phyloP scores from a whole-genome alignment of 37 sponge, comb jelly and placozoan genomes.

The Beroe forskalii region DNA sequence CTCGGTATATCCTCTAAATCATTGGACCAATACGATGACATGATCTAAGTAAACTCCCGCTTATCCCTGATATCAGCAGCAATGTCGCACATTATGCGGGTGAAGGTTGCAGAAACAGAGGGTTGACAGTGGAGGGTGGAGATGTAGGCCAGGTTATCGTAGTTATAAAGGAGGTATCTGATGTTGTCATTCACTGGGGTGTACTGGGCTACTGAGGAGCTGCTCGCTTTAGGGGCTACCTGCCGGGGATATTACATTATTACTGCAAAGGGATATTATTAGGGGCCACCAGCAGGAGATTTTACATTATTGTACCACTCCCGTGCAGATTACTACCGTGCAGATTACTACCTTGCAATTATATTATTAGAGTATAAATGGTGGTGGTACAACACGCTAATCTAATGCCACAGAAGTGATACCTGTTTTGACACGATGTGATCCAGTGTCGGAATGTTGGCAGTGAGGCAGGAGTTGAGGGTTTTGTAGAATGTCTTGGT shows the following conservation, averaged over 20 bases:
- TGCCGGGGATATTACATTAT: too few relatives aligned
- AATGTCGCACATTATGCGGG: conserved; percentile 2
- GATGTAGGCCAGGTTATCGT: conserved; percentile 51
- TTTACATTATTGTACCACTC: too few relatives aligned
- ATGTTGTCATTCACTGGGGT: conserved; percentile 24
- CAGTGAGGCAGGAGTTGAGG: conserved; percentile 22
- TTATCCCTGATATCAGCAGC: conserved; percentile 24
- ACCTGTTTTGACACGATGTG: conserved; percentile 58
- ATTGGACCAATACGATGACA: too few relatives aligned
- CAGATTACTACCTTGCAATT: neutral
- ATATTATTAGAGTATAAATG: neutral
- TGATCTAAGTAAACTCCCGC: conserved; percentile 21
- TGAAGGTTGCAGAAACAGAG: neutral
- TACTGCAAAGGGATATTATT: too few relatives aligned
- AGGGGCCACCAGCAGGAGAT: too few relatives aligned
- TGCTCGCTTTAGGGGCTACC: conserved; percentile 1
- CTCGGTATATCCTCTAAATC: too few relatives aligned
- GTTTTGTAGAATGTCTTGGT: conserved; percentile 64
- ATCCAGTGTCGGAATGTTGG: conserved; percentile 53
- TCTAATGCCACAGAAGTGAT: too few relatives aligned
- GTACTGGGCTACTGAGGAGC: neutral
- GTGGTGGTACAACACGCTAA: neutral
- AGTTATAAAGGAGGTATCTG: conserved; percentile 54
- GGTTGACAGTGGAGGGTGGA: conserved; percentile 32
- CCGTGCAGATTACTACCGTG: too few relatives aligned